phyloP scores from a whole-genome alignment of 2,888 invertebrate genomes.

The Drosophila engyochracea region DNA sequence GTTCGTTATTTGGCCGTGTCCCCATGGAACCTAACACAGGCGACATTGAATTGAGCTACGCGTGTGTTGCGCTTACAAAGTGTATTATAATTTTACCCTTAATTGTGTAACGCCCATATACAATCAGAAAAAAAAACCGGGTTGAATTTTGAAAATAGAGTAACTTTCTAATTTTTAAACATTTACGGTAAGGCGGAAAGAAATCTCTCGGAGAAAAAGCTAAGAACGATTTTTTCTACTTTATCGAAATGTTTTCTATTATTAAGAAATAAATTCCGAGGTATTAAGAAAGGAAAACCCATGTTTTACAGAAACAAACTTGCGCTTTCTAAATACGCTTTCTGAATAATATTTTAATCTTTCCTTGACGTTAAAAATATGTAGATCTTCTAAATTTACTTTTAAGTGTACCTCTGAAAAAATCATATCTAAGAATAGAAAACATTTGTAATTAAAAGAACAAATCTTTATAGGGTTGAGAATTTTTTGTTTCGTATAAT shows the following conservation, averaged over 20 bases:
- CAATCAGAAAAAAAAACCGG: background rate
- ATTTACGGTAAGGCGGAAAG: background rate
- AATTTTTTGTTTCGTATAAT: background rate
- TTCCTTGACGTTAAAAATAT: background rate
- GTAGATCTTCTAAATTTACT: background rate
- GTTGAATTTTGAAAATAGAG: background rate
- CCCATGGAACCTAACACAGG: constrained; percentile 38
- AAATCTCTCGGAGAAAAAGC: background rate
- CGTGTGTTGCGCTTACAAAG: background rate
- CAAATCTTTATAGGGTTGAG: background rate
- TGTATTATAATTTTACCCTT: background rate
- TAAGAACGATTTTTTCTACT: background rate
- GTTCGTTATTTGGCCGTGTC: constrained; percentile 25
- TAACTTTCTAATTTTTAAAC: background rate
- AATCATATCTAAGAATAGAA: background rate
- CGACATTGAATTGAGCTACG: constrained; percentile 7
- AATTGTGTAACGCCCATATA: background rate
- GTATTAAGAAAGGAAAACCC: too few relatives aligned
- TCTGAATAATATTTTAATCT: background rate
- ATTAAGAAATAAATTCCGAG: background rate
- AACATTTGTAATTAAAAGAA: background rate
- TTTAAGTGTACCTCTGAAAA: background rate
- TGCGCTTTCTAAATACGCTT: background rate
- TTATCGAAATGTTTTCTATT: background rate
- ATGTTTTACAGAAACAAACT: background rate